phyloP scores from a whole-genome alignment of 2,113 vertebrate genomes.

The Macquaria ambigua region DNA sequence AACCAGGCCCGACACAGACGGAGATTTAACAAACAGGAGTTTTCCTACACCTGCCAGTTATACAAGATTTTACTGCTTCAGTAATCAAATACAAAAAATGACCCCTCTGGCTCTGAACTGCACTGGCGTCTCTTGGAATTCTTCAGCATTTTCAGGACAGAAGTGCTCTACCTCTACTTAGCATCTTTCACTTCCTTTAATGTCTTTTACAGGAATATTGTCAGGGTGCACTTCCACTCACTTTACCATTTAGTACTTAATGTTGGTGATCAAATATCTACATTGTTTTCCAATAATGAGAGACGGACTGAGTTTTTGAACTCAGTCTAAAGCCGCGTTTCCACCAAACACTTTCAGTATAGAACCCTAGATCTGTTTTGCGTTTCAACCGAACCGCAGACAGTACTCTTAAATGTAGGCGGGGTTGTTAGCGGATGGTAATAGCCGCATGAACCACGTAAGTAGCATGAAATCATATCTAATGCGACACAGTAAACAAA shows the following conservation, averaged over 20 bases:
- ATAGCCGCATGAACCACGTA: too few relatives aligned
- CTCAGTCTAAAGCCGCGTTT: too few relatives aligned
- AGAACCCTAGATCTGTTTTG: too few relatives aligned
- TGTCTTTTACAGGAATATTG: background rate
- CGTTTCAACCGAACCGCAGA: too few relatives aligned
- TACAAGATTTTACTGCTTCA: background rate
- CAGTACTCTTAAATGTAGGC: too few relatives aligned
- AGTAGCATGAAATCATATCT: too few relatives aligned
- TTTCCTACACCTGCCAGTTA: slow-evolving; percentile 7
- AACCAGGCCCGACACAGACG: slow-evolving; percentile 4
- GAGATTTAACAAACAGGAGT: slow-evolving; percentile 8
- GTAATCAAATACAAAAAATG: background rate
- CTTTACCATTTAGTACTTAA: background rate
- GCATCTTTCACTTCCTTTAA: background rate
- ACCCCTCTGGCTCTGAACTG: background rate
- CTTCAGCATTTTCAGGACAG: background rate
- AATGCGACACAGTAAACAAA: too few relatives aligned
- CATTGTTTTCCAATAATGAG: background rate
- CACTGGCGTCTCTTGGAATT: background rate
- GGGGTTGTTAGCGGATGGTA: too few relatives aligned
- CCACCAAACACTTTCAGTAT: too few relatives aligned
- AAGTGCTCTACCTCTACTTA: background rate
- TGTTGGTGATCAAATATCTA: background rate
- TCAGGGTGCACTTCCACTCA: background rate
- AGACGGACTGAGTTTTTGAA: too few relatives aligned